phyloP scores from a whole-genome alignment of 2,797 vertebrate species.

The Scyliorhinus canicula region DNA sequence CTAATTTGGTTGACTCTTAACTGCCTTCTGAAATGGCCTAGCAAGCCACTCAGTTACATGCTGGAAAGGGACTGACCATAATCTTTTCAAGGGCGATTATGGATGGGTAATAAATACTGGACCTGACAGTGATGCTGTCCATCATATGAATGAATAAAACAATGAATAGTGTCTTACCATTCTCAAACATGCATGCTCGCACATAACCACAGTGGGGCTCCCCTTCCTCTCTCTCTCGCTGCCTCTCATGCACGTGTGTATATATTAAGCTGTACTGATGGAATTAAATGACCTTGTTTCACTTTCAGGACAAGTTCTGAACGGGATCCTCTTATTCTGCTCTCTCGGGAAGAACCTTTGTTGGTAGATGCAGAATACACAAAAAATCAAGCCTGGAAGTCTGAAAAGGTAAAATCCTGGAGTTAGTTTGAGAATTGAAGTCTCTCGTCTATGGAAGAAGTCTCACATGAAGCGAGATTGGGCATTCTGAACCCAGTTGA shows the following conservation, averaged over 20 bases:
- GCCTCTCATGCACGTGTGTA: not conserved
- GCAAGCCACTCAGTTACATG: not conserved
- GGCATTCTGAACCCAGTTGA: not conserved
- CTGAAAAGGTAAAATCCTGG: conserved; percentile 71
- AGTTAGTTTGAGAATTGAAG: no score
- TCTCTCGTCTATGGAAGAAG: not conserved
- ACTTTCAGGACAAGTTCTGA: conserved; percentile 83
- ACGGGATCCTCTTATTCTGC: conserved; percentile 86
- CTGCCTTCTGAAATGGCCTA: not conserved
- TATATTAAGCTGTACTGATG: not conserved
- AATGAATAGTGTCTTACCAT: not conserved
- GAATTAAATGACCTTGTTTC: not conserved
- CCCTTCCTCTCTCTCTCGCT: not conserved
- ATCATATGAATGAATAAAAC: no score
- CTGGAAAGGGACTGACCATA: not conserved
- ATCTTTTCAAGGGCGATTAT: not conserved
- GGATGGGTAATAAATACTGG: not conserved
- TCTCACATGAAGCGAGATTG: not conserved
- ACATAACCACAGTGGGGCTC: not conserved
- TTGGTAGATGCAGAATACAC: conserved; percentile 94
- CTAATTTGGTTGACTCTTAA: not conserved
- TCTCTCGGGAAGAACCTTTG: conserved; percentile 79
- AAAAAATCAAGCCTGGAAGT: conserved; percentile 98
- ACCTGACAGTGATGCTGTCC: not conserved
- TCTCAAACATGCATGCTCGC: not conserved